These are phyloP conservation scores for Trisateles emortualis DNA, from an alignment of 2,888 invertebrate genomes.

Conservation along the genomic window DNA sequence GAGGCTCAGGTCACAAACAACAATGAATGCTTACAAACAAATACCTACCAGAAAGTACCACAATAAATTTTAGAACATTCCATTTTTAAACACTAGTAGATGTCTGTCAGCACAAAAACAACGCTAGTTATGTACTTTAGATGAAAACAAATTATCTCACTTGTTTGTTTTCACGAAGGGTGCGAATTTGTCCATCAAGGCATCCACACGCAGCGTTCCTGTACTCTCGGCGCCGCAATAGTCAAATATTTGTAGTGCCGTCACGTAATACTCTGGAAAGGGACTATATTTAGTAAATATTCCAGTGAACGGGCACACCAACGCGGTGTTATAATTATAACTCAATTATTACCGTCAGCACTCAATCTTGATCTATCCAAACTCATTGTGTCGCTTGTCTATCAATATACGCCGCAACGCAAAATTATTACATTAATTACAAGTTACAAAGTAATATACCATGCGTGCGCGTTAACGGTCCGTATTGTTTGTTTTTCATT, in stretches of 20 bases:
- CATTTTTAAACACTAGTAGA: conserved; percentile 25
- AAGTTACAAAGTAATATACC: conserved; percentile 45
- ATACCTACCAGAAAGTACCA: conserved; percentile 13
- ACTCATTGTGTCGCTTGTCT: conserved; percentile 61
- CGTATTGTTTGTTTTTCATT: conserved; percentile 71
- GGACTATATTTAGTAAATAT: conserved; percentile 60
- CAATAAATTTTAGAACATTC: conserved; percentile 19
- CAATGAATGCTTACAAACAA: not conserved
- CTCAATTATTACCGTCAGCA: conserved; percentile 69
- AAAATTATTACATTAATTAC: conserved; percentile 27
- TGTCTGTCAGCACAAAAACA: conserved; percentile 23
- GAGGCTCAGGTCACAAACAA: not conserved
- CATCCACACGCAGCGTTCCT: conserved; percentile 70
- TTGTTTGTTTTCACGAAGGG: conserved; percentile 79
- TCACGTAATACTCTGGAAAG: conserved; percentile 77
- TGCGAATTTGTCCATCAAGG: conserved; percentile 79
- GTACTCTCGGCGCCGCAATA: conserved; percentile 73
- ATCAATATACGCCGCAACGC: conserved; percentile 20
- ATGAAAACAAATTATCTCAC: conserved; percentile 57
- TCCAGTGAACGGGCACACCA: conserved; percentile 63
- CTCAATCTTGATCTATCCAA: conserved; percentile 66
- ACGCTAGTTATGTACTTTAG: conserved; percentile 6
- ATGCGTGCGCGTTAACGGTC: conserved; percentile 57
- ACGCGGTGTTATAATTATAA: conserved; percentile 69
- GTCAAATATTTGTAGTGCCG: conserved; percentile 79